A percentile compares a stretch with the other conserved stretches of the same genome.
These are phyloP conservation scores for Etia nguti DNA, from an alignment of 2,113 vertebrate species.

Conservation along the genomic window DNA sequence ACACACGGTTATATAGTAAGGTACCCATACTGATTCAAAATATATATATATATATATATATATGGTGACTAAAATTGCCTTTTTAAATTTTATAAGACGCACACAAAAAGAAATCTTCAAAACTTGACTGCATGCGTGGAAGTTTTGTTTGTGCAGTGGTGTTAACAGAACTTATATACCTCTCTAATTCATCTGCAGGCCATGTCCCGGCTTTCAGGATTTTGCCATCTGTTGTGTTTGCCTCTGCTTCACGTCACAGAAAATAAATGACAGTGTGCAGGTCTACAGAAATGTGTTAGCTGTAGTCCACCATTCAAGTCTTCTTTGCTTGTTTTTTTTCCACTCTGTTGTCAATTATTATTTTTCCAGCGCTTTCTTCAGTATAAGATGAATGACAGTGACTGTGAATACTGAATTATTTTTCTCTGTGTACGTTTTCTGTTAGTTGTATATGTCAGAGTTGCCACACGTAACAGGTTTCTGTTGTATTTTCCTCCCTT, in stretches of 20 bases:
- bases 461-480: neutral
- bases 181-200: neutral
- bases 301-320: neutral
- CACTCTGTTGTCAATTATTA: neutral
- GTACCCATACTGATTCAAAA: neutral
- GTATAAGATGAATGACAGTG: conserved; percentile 1
- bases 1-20: neutral
- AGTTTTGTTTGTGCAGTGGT: neutral
- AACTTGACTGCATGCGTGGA: neutral
- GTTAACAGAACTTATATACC: neutral
- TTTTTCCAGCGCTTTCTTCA: neutral
- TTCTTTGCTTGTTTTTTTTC: neutral
- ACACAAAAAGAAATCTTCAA: neutral
- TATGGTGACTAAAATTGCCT: neutral
- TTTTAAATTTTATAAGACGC: neutral
- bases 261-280: conserved; percentile 15
- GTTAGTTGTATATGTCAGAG: neutral
- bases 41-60: neutral
- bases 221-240: neutral
- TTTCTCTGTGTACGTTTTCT: neutral
- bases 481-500: neutral
- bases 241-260: neutral
- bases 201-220: neutral
- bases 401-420: neutral
- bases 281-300: neutral